These are phyloP conservation scores for Halocynthia roretzi DNA, from an alignment of 23 tunicate genomes.

Conservation along the genomic window DNA sequence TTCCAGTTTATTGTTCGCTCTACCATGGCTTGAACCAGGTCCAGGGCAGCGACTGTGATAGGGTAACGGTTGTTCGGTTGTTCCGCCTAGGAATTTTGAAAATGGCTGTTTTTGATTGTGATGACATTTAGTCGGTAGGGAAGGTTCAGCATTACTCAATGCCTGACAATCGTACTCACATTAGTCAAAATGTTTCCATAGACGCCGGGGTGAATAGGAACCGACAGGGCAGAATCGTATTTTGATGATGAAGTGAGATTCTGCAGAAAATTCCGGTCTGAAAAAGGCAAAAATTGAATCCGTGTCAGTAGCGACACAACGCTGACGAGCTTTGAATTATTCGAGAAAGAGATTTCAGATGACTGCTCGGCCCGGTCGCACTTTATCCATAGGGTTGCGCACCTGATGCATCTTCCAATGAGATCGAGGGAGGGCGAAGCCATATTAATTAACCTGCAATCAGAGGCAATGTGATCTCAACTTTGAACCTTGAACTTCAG, in stretches of 20 bases:
- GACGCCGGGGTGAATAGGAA: slow-evolving; percentile 30
- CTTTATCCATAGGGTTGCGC: slow-evolving; percentile 46
- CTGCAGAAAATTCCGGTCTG: slow-evolving; percentile 25
- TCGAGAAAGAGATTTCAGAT: neutral
- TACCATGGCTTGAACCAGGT: slow-evolving; percentile 31
- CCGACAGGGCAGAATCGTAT: neutral
- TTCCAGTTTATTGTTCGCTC: slow-evolving; percentile 24
- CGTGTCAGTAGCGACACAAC: slow-evolving; percentile 16
- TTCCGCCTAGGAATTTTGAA: slow-evolving; percentile 33
- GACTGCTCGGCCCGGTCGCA: slow-evolving; percentile 21
- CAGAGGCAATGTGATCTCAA: neutral
- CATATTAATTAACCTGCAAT: slow-evolving; percentile 43
- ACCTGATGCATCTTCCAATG: slow-evolving; percentile 38
- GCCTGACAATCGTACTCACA: slow-evolving; percentile 15
- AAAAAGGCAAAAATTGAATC: slow-evolving; percentile 45
- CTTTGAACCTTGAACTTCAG: no score
- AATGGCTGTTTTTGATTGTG: neutral
- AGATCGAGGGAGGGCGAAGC: slow-evolving; percentile 46
- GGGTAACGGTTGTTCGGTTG: slow-evolving; percentile 32
- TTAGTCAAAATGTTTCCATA: slow-evolving; percentile 41
- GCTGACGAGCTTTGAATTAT: neutral
- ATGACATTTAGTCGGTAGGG: neutral
- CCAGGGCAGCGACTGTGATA: slow-evolving; percentile 65
- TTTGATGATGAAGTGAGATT: slow-evolving; percentile 7
- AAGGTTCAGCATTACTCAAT: neutral